Base-by-base conservation (phyloP, 92 coral and sea anemone species). In the Zoanthus sociatus region DNA sequence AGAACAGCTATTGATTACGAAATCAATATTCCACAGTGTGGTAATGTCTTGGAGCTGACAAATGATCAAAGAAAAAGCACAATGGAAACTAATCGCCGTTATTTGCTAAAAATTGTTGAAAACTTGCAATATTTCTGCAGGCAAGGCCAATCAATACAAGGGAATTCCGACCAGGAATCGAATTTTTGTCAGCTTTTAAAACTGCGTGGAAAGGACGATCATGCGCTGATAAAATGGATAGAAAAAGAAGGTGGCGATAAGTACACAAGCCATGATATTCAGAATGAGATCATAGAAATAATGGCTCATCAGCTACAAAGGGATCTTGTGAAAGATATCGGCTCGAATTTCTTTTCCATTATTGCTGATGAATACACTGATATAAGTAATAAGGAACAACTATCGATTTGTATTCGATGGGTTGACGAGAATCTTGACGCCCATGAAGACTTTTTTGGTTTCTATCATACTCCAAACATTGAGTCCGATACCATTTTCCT, bases 281-380 rank as follows among this genome's bases (percentile, higher is more conserved):
- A 58, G 17, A 58, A 58, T 56, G 77, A 89, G 56, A 89, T 84
- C 92, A 89, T 74, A 76, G 61, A 81, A 9, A 88, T 82, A 78
- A 89, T 89, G 86, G 92, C 92, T 47, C 72, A 89, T 78, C 84
- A 89, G 67, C 53, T 84, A 47, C 75, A 51, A 48, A 79, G 86
- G 68, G 92, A 84, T 60, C 68, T 84, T 77, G 81, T 89, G 66
- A 50, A 76, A 12, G 88, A 89, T 54, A 84, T 89, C 73, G 84
- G 92, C 15, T 83, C 50, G 48, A 76, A 77, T 18, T 89, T 89
- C 82, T 84, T 84, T 82, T 84, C 92, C 32, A 84, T 83, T 61
- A 84, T 89, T 48, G 60, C 78, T 64, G 92, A 89, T 89, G 92
- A 89, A 83, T 89, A 89, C 84, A 89, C 92, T 47, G 88, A 83